Conservation (phyloP, 2,888 invertebrate species). For the Acleris sparsana region DNA sequence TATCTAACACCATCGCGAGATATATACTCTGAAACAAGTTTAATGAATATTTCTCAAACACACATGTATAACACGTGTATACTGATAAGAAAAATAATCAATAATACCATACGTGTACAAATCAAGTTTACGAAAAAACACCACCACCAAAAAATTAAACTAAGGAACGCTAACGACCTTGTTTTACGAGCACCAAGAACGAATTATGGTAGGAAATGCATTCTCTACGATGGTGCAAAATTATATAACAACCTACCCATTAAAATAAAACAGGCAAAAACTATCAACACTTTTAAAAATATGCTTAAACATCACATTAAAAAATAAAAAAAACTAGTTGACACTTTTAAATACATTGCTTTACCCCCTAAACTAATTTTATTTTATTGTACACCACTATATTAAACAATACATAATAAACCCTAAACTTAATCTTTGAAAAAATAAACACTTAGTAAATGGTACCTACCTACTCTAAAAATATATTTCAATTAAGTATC, state of each 20-base stretch:
- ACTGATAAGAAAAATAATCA: conserved; percentile 18
- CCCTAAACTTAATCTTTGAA: no score
- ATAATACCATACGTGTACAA: conserved; percentile 20
- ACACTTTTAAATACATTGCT: no score
- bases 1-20: conserved; percentile 10
- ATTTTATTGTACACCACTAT: no score
- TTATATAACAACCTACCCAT: neutral
- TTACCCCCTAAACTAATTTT: no score
- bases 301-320: neutral
- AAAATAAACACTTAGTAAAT: no score
- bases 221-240: conserved; percentile 5
- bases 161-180: conserved; percentile 23
- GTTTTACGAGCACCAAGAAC: conserved; percentile 7
- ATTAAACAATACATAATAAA: no score
- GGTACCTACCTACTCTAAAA: no score
- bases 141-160: conserved; percentile 14
- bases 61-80: conserved; percentile 19
- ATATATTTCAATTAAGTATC: no score
- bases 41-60: conserved; percentile 28
- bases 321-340: no score
- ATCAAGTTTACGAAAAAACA: conserved; percentile 31
- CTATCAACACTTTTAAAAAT: neutral
- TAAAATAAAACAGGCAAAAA: conserved; percentile 1
- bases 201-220: conserved; percentile 6
- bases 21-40: conserved; percentile 22